A percentile compares a stretch with the other conserved stretches of the same genome.
phyloP scores from a whole-genome alignment of 2,113 vertebrate genomes.

The Corythornis cristatus region DNA sequence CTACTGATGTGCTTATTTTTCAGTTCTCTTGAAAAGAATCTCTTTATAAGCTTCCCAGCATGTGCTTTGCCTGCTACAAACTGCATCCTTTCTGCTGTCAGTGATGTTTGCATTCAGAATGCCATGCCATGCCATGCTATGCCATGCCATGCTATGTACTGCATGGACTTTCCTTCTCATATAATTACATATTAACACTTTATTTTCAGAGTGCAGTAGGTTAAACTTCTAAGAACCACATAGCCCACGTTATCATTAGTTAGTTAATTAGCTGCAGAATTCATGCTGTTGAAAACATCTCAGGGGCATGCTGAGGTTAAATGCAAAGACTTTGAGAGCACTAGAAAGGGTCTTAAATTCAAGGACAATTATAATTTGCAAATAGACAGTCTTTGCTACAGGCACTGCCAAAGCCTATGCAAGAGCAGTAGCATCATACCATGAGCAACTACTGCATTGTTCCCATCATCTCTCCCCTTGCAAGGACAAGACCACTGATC shows the following conservation, averaged over 20 bases:
- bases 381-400: background rate
- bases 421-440: background rate
- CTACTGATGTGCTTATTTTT: background rate
- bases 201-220: constrained; percentile 44
- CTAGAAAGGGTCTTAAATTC: constrained; percentile 1
- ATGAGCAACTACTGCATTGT: background rate
- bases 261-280: constrained; percentile 48
- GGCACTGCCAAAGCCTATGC: background rate
- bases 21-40: constrained; percentile 16
- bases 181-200: constrained; percentile 17
- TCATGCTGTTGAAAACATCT: constrained; percentile 42
- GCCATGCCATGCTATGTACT: background rate
- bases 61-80: constrained; percentile 67
- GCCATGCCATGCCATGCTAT: background rate
- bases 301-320: constrained; percentile 39
- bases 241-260: constrained; percentile 35
- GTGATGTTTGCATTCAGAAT: constrained; percentile 29
- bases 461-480: background rate
- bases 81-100: constrained; percentile 9
- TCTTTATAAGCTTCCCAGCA: constrained; percentile 49
- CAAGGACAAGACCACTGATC: background rate
- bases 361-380: background rate
- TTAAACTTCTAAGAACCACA: constrained; percentile 40
- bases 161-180: constrained; percentile 28
- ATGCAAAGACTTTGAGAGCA: constrained; percentile 23